Base-by-base conservation (phyloP, 2,113 vertebrate genomes). In the Diphyllodes magnificus region DNA sequence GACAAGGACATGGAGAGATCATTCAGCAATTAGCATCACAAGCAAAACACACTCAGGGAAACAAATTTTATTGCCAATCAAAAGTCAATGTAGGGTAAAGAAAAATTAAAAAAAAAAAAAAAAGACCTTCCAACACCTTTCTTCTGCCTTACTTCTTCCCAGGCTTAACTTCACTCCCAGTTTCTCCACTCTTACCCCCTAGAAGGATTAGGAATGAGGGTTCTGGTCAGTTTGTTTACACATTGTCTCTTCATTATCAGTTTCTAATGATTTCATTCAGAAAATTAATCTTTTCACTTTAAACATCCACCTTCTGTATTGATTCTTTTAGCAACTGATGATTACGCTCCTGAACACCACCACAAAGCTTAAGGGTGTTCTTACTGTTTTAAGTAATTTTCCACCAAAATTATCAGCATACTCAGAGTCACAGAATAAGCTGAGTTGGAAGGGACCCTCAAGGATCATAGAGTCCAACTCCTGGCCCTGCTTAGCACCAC, bases 121-220 rank as follows among this genome's bases (percentile, higher is more conserved):
- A 13, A 33, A 33, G 9, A 44, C 14, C 7, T 56, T 60, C 15
- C 37, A 44, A 20, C 10, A 49, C 27, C 17, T 35, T 61, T 9
- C 28, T 20, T 9, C 12, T 10, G 10, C 10, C 14, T 35, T 37
- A 10, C 13, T 25, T 75, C 15, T 50, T 81, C 20, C 39, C 9
- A 11, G 19, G 7, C 22, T 37, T 59, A 57, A 35, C 9, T 45
- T 21, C 17, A 20, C 12, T 31, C 20, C 50, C 1, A 0, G 9
- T 35, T 85, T 75, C n/a, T 59, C 44, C 15, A 13, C 19, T 47
- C 37, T 18, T 28, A 21, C 2, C 6, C 11, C 3, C 0, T 3
- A 24, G 49, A 7, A 6, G 33, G 14, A 63, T 2, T 7, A 18
- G 18, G 28, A 68, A 47, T 11, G 17, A 28, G 25, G 7, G 25